Base-by-base conservation (phyloP, 2,113 vertebrate genomes). In the Neolamprologus cancellatus region DNA sequence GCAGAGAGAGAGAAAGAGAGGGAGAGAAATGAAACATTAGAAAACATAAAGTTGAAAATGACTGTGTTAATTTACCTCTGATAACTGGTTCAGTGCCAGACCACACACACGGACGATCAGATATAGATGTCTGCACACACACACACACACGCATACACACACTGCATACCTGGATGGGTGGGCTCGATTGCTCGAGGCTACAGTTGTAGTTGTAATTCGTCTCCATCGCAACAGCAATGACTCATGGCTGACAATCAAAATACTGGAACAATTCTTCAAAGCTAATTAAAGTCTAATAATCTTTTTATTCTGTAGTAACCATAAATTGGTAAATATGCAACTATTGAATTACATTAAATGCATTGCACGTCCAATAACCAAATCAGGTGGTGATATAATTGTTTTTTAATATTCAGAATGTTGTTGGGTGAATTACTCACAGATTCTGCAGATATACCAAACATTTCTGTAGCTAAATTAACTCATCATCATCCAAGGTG, bases 61-160 rank as follows among this genome's bases (percentile, higher is more conserved):
- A 94, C 78, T 92, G 87, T 74, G 87, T 84, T 86, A 91, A 88
- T 83, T 93, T 93, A 90, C 52, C 93, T 92, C 90, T 91, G 89
- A 95, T 93, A 92, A 92, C 83, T 95, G 91, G 92, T 92, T 89
- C 89, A 41, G 84, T 84, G 93, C 93, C 94, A 96, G 95, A 95
- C 96, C 94, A 94, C 93, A 93, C 94, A 94, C 91, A 91, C 11
- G 80, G 87, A 87, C 76, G 83, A 91, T 64, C 92, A 91, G 91
- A 94, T 83, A 86, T 76, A 88, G 66, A 84, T 78, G 55, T 52
- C 74, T 8, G 5, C 84, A 86, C 83, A 55, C 71, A 88, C 78
- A 74, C 17, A 57, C 76, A 78, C 18, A 81, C 78, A 44, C 3
- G 2, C 50, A 85, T 59, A 79, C 23, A 79, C 79, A 69, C 80